Base-by-base conservation (phyloP, 2,797 vertebrate species). In the Oreonectes daqikongensis region DNA sequence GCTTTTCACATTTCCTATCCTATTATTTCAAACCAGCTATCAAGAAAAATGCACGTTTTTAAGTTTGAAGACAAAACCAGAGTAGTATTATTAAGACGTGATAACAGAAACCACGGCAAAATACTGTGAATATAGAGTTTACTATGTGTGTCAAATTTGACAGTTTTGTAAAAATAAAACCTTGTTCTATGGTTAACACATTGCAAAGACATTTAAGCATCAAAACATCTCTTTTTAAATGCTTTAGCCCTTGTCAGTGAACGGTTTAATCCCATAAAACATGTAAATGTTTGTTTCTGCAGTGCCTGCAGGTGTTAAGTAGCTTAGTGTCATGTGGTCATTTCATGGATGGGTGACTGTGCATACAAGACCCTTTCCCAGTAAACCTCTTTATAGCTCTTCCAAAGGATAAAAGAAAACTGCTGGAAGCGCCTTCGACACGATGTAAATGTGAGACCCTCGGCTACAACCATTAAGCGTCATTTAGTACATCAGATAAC, bases 291-390 rank as follows among this genome's bases (percentile, higher is more conserved):
- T n/a, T n/a, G n/a, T n/a, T n/a, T n/a, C n/a, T n/a, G n/a, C n/a
- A n/a, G n/a, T 61, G 63, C 32, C 26, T 46, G 82, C 84, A 64
- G 65, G 84, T 73, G 69, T 84, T 87, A 84, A 87, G 85, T 85
- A 83, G 82, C 59, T 73, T 55, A 50, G 84, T 84, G 82, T 91
- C 84, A 82, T 87, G 80, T 79, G 79, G 85, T 89, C 84, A 86
- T 89, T 92, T 90, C 77, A 89, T 86, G 86, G 87, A 80, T 81
- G 79, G 70, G 81, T 87, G 87, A 80, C 83, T 89, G 70, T 77
- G 82, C 83, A 89, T 79, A 86, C 86, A 87, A 82, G 86, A 71
- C 77, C 74, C 63, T 59, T 76, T 79, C 86, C 82, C 76, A 22
- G 55, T 79, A 69, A 81, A 85, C 64, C 48, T 66, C 75, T 69